Percentiles rank a stretch among this genome's conserved stretches.
phyloP scores from a whole-genome alignment of 92 coral and sea anemone species.

The Epizoanthus scotinus region DNA sequence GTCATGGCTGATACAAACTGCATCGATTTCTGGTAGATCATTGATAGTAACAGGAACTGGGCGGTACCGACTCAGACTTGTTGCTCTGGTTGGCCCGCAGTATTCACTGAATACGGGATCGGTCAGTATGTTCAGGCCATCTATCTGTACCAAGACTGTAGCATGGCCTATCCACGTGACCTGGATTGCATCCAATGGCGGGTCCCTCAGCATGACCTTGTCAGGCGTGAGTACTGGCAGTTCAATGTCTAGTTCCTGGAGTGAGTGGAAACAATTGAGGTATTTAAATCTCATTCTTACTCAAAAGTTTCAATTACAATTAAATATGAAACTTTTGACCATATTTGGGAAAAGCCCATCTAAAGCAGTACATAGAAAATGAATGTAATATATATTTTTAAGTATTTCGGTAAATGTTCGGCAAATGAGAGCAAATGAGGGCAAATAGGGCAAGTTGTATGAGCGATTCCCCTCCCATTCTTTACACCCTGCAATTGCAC shows the following conservation, averaged over 20 bases:
- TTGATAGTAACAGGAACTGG: conserved; percentile 74
- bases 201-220: conserved; percentile 43
- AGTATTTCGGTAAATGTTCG: too few species aligned
- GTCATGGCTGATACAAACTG: conserved; percentile 92
- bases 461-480: too few species aligned
- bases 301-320: too few species aligned
- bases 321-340: too few species aligned
- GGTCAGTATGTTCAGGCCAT: conserved; percentile 77
- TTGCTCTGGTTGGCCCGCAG: conserved; percentile 58
- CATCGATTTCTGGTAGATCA: conserved; percentile 85
- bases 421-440: too few species aligned
- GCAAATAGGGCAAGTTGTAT: too few species aligned
- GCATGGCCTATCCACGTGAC: conserved; percentile 98
- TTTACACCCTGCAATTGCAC: too few species aligned
- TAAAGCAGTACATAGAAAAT: too few species aligned
- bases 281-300: too few species aligned
- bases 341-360: too few species aligned
- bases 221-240: conserved; percentile 74
- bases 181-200: conserved; percentile 61
- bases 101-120: conserved; percentile 90
- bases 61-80: conserved; percentile 81
- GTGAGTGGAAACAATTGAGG: too few species aligned
- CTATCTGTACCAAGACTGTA: conserved; percentile 88
- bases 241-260: conserved; percentile 61
- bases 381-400: too few species aligned